Evolutionary conservation across 2,888 invertebrate species (phyloP), one percentile per base, ranked within the genome.

Genomic region (Scaptomyza polygonia): DNA sequence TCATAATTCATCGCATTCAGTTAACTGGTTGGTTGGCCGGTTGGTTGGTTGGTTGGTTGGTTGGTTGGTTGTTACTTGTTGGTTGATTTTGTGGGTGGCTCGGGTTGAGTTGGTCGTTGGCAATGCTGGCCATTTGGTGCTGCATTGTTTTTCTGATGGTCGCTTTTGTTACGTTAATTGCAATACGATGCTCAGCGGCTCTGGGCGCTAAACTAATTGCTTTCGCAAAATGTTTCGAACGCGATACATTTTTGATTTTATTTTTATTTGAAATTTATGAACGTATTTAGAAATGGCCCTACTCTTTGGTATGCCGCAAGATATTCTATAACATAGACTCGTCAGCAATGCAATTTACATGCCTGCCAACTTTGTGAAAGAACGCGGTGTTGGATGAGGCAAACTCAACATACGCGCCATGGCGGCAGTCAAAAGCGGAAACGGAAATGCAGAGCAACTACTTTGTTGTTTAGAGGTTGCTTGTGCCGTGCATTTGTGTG

Each of bases 361-460:
- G 52, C 49, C 53, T 58, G 42, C 51, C 57, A 61, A 51, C 67
- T 54, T 49, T 16, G 30, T n/a, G 8, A 29, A 32, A 32, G 12
- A 32, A 32, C n/a, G 12, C 1, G 8, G 6, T 1, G 5, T 0
- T 12, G 1, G 29, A 5, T 14, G 14, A 6, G 7, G 4, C 11
- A 25, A 16, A 39, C 32, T 11, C 43, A 44, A 59, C 56, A 70
- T 57, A 65, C 49, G 54, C 52, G 51, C 64, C 34, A 52, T 54
- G 54, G 39, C 29, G 45, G 52, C 52, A 67, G 48, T 57, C 47
- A 34, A 39, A 58, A 54, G 63, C 86, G 86, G 84, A 84, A 86
- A 69, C 84, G 86, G 86, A 86, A 84, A 86, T 83, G 85, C 84
- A 75, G 72, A 83, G 69, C 80, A 79, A 84, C 84, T 80, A 73